A percentile compares a stretch with the other conserved stretches of the same genome.
These are phyloP conservation scores for Macroramphosus scolopax DNA, from an alignment of 2,797 vertebrate species.

Conservation along the genomic window DNA sequence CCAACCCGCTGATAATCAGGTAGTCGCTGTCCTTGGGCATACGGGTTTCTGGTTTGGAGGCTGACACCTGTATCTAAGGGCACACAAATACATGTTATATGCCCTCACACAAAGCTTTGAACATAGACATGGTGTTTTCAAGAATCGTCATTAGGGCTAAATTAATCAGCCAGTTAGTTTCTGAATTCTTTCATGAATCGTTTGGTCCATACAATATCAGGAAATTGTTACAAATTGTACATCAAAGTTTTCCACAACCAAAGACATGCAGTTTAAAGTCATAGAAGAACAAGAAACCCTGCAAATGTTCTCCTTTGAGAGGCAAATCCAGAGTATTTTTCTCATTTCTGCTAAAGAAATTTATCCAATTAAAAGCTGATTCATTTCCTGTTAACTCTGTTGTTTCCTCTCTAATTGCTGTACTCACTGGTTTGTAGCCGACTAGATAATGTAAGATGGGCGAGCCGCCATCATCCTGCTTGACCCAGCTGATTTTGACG, in stretches of 20 bases:
- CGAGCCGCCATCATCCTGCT: slow-evolving; percentile 96
- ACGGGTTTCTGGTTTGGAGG: slow-evolving; percentile 91
- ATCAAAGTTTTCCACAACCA: too few species aligned
- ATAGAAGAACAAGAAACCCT: background rate
- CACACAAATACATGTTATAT: background rate
- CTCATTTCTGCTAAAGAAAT: background rate
- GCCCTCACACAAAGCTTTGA: background rate
- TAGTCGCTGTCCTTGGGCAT: slow-evolving; percentile 85
- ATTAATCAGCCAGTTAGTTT: too few species aligned
- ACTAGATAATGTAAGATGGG: slow-evolving; percentile 94
- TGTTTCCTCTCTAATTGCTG: background rate
- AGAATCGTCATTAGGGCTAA: too few species aligned
- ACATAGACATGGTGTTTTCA: too few species aligned
- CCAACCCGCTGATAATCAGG: slow-evolving; percentile 83
- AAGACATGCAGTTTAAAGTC: too few species aligned
- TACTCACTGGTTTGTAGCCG: slow-evolving; percentile 92
- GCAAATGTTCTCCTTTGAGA: background rate
- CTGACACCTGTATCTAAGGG: slow-evolving; percentile 78
- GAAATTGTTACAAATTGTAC: too few species aligned
- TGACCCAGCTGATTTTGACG: slow-evolving; percentile 88
- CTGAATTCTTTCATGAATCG: too few species aligned
- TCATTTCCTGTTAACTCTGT: background rate
- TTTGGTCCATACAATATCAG: too few species aligned
- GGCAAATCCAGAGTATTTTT: too few species aligned
- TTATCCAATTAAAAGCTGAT: background rate